Base-by-base conservation (phyloP, 2,888 invertebrate species). In the Epistrophe grossulariae region DNA sequence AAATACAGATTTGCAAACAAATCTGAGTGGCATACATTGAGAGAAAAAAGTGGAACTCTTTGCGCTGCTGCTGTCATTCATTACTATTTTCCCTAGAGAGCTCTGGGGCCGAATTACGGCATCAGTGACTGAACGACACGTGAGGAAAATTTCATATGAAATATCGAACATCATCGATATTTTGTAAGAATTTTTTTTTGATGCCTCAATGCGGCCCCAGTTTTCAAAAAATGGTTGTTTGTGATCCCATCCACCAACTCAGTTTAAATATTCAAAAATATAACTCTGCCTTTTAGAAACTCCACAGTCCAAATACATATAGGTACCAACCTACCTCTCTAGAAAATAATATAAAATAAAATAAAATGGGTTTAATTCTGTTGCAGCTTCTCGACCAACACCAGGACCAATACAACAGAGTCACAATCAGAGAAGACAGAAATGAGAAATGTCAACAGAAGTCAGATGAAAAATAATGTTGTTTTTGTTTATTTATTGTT, bases 401-500 rank as follows among this genome's bases (percentile, higher is more conserved):
- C 3, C 40, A 24, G 19, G 3, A 19, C 19, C 40, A 11, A 19
- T 11, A 17, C 59, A 8, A 8, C 17, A 1, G 17, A 8, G 17
- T 19, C 59, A 57, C n/a, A n/a, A 1, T 19, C 40, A 24, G 15
- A 15, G 40, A 24, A 72, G 10, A 50, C n/a, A 50, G 0, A 50
- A 38, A 38, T 19, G 50, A 70, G 40, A 70, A 55, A 70, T 40
- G 38, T 70, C 70, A 70, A 50, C 50, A 68, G 9, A 50, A 48
- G 13, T 19, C 31, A 28, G 40, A 19, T 24, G 24, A 55, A 24
- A 40, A 70, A 70, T 35, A 24, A 43, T 48, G 13, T 74, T 81
- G 78, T 73, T 85, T 85, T 85, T 48, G 15, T 81, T 81, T 77
- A 40, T 73, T 80, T 64, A 55, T 84, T 79, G 57, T 68, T 31